phyloP scores from a whole-genome alignment of 1,140 invertebrate species.

The Caenorhabditis briggsae region DNA sequence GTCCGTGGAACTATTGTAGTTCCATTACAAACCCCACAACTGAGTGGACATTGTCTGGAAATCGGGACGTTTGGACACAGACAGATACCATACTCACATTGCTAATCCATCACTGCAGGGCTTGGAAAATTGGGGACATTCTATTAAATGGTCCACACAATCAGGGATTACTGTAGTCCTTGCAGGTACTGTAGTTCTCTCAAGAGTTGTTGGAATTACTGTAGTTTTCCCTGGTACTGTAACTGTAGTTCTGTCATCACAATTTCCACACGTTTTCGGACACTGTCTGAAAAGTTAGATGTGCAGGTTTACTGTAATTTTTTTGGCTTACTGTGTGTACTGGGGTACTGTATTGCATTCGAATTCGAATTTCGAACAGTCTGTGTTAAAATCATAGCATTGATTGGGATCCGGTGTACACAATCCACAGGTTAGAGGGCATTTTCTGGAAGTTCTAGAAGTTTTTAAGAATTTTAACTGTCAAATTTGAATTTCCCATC shows the following conservation, averaged over 20 bases:
- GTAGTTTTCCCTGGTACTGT: no score
- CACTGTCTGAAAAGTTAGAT: no score
- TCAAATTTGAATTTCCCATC: not conserved
- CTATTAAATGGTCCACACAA: no score
- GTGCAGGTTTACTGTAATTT: no score
- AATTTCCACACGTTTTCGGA: no score
- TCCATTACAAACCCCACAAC: not conserved
- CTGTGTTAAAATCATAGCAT: not conserved
- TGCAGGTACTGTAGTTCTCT: no score
- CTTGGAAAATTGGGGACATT: not conserved
- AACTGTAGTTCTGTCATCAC: no score
- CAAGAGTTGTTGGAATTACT: no score
- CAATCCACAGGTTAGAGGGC: not conserved
- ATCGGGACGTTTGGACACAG: not conserved
- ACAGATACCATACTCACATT: no score
- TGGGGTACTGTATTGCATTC: not conserved
- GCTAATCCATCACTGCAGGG: not conserved
- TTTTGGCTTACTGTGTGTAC: no score
- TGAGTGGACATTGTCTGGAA: conserved; percentile 12
- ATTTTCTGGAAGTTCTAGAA: not conserved
- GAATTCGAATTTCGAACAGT: not conserved
- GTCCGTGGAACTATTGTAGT: not conserved
- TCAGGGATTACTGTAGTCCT: no score
- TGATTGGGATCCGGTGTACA: not conserved
- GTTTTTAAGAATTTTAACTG: not conserved